phyloP scores from a whole-genome alignment of 1,140 invertebrate genomes.

The Drosophila oshimai region DNA sequence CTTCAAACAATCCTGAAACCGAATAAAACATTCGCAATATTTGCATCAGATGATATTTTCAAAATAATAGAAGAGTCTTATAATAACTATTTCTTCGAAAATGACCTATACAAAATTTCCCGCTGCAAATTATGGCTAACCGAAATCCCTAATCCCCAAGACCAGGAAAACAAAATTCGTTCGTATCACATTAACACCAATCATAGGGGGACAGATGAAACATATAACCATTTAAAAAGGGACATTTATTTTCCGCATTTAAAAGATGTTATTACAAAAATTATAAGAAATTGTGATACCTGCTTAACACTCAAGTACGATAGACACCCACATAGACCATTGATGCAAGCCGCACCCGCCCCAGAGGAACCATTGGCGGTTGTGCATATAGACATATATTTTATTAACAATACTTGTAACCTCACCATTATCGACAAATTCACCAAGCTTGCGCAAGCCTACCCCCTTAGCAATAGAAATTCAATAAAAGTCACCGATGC shows the following conservation, averaged over 20 bases:
- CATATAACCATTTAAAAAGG: not conserved
- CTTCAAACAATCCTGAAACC: not conserved
- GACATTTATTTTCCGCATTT: conserved; percentile 1
- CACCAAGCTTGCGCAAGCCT: no score
- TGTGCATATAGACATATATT: no score
- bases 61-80: no score
- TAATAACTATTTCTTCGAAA: conserved; percentile 1
- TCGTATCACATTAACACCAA: not conserved
- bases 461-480: no score
- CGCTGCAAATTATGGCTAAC: not conserved
- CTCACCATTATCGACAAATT: no score
- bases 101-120: not conserved
- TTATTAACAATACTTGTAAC: no score
- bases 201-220: conserved; percentile 10
- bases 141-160: not conserved
- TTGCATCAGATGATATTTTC: not conserved
- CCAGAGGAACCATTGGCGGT: not conserved
- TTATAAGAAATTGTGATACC: not conserved
- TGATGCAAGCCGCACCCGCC: not conserved
- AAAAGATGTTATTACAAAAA: not conserved
- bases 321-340: not conserved
- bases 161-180: not conserved
- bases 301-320: not conserved
- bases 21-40: not conserved
- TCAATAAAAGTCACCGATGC: no score